Base-by-base conservation (phyloP, 2,888 invertebrate genomes). In the Carcina quercana region DNA sequence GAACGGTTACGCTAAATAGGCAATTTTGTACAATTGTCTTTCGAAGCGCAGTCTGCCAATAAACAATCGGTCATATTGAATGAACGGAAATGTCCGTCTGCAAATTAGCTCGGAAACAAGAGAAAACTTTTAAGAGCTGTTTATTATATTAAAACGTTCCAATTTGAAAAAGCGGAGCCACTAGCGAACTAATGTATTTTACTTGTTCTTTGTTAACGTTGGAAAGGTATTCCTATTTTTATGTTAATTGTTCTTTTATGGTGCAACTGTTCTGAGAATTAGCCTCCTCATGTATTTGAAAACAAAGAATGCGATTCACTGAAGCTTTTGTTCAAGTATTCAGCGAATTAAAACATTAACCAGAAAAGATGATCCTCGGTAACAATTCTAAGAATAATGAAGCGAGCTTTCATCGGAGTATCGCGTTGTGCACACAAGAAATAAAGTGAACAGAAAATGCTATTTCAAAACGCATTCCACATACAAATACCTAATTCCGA, bases 41-140 rank as follows among this genome's bases (percentile, higher is more conserved):
- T 64, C 70, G 62, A 71, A 72, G 68, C 63, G 67, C 56, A 64
- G 57, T 63, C 60, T 53, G 68, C 65, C 74, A 70, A 79, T 80
- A 78, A 75, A 83, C 82, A 79, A 82, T 82, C 74, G 83, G 56
- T 80, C 74, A 82, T 82, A 80, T 69, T 82, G 79, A 83, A 83
- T 83, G 80, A 79, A 60, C 80, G 82, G 82, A 83, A 80, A 78
- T 76, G 82, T 82, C 75, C 60, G 74, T 69, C 69, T 69, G 63
- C 64, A 79, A 83, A 80, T 82, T 82, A 76, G 69, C 69, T 68
- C 55, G 63, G 63, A 71, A 73, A 82, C 83, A 80, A 76, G 76
- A 68, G 76, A 83, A 82, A 79, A 75, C 78, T 67, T 76, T 83
- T 82, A 71, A 69, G 53, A 44, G 47, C 53, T 58, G 61, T 75